phyloP scores from a whole-genome alignment of 1,140 invertebrate genomes.

The Drosophila persimilis region DNA sequence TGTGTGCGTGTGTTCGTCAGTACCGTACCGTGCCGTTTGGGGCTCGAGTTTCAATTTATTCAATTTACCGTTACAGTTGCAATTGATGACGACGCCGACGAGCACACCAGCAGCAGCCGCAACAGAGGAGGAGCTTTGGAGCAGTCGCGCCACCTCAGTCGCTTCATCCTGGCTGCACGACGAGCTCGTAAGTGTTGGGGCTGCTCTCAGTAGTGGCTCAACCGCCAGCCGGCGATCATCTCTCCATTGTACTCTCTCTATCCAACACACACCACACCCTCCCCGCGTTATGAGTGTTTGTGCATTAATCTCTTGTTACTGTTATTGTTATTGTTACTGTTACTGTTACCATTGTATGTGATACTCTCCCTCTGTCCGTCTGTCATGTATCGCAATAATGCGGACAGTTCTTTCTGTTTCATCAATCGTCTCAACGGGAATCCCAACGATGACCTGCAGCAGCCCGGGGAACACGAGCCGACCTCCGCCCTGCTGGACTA shows the following conservation, averaged over 20 bases:
- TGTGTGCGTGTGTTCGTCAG: too few species aligned
- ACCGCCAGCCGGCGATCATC: slow-evolving; percentile 40
- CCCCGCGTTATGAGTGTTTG: slow-evolving; percentile 54
- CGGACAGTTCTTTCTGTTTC: slow-evolving; percentile 77
- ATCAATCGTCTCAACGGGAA: slow-evolving; percentile 74
- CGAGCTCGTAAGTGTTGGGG: slow-evolving; percentile 56
- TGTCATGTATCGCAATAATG: slow-evolving; percentile 74
- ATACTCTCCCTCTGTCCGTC: slow-evolving; percentile 32
- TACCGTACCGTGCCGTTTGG: slow-evolving; percentile 6
- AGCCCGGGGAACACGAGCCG: slow-evolving; percentile 85
- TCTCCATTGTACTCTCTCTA: slow-evolving; percentile 12
- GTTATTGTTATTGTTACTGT: slow-evolving; percentile 28
- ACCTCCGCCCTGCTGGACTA: slow-evolving; percentile 90
- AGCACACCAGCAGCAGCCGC: slow-evolving; percentile 26
- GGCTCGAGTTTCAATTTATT: slow-evolving; percentile 75
- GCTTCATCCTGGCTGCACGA: slow-evolving; percentile 70
- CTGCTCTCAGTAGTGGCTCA: slow-evolving; percentile 49
- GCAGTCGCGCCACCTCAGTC: slow-evolving; percentile 58
- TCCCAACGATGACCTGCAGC: slow-evolving; percentile 86
- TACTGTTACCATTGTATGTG: slow-evolving; percentile 33
- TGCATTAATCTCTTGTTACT: slow-evolving; percentile 27
- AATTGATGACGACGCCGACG: slow-evolving; percentile 59
- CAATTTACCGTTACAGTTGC: slow-evolving; percentile 77
- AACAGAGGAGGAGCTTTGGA: slow-evolving; percentile 17
- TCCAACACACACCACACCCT: slow-evolving; percentile 4